Evolutionary conservation across 2,888 invertebrate species (phyloP), one percentile per base, ranked within the genome.

Genomic region (Melanotus villosus): DNA sequence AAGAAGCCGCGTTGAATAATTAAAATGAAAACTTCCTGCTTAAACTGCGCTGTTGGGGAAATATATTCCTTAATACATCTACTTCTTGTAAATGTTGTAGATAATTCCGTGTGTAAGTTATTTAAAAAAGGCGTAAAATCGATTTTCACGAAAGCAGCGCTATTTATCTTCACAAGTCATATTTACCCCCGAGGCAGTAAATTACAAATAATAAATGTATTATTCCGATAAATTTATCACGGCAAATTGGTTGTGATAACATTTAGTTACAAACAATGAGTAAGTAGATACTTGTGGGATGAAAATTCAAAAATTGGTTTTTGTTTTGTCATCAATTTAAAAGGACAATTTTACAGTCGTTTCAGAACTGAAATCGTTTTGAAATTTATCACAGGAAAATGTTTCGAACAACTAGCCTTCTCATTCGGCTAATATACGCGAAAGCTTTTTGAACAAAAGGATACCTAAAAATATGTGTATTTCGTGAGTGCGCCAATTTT

Each of bases 141-240:
- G 73, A 73, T 75, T 68, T 47, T 64, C 68, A 62, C 32, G 68
- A 69, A 66, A 73, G 73, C 72, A 50, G 43, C 58, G 72, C 76
- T 73, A 77, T 77, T 77, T 77, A 76, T 77, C 76, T 76, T 68
- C 60, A 57, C 72, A 65, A 76, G 75, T 76, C 76, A 77, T 76
- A 76, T 77, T 76, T 73, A 75, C 74, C 76, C 69, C 36, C 41
- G 73, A 72, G 72, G 66, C 70, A 68, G 71, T 77, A 76, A 77
- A 77, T 77, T 77, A 74, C 72, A 73, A 62, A 73, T 77, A 74
- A 77, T 77, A 74, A 73, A 75, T 76, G 73, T 71, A 75, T 72
- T 69, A 71, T 70, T 56, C 68, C 65, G 73, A 73, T 75, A 75
- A 75, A 75, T 71, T 73, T 60, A 69, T 66, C 62, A 45, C 45